Conservation (phyloP, 2,113 vertebrate species). For the Nipponia nippon region DNA sequence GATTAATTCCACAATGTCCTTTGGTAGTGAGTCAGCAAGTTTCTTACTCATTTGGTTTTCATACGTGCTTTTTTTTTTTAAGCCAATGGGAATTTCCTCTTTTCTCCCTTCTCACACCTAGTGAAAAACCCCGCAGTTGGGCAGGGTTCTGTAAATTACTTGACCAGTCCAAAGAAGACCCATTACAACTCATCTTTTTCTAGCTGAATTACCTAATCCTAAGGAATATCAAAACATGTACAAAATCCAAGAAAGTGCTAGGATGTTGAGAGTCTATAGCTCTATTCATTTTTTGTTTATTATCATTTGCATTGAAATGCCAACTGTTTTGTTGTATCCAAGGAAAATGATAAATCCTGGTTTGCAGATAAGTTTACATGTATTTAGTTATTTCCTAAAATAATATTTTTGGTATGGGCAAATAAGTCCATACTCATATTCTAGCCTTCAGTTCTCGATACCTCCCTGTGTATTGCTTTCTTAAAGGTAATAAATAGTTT, state of each 20-base stretch:
- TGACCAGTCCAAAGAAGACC: not conserved
- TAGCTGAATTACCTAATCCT: not conserved
- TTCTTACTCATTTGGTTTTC: conserved; percentile 36
- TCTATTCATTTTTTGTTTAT: not conserved
- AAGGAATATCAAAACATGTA: not conserved
- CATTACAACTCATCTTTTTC: not conserved
- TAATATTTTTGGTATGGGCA: not conserved
- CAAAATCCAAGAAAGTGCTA: not conserved
- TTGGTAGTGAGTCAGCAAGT: conserved; percentile 40
- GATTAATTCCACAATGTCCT: conserved; percentile 1
- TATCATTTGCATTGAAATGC: not conserved
- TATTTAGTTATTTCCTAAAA: not conserved
- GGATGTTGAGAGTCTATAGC: not conserved
- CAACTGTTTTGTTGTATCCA: not conserved
- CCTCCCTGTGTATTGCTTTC: not conserved
- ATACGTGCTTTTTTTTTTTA: not conserved
- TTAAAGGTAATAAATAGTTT: not conserved
- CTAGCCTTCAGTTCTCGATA: rapidly evolving
- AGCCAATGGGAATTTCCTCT: conserved; percentile 42
- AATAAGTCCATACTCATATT: not conserved
- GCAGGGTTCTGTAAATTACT: not conserved
- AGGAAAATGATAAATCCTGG: not conserved
- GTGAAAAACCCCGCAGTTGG: not conserved
- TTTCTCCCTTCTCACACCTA: conserved; percentile 40
- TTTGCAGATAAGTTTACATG: not conserved